These are phyloP conservation scores for Cranoglanis bouderius DNA, from an alignment of 2,113 vertebrate genomes.

Conservation along the genomic window DNA sequence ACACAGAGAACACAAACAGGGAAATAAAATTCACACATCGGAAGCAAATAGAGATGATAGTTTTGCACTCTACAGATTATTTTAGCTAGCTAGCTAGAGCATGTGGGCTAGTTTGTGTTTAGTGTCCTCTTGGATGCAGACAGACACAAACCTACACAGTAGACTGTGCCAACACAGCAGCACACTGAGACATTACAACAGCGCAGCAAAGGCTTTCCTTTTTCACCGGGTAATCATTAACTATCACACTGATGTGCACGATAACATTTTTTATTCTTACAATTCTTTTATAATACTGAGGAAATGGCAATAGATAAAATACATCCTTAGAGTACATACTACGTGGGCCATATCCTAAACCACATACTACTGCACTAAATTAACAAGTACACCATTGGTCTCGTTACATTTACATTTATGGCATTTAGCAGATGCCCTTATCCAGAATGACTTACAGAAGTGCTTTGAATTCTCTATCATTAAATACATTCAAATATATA, in stretches of 20 bases:
- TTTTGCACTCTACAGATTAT: background rate
- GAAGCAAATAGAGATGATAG: no score
- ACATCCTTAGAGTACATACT: background rate
- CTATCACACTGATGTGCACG: background rate
- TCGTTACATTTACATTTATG: background rate
- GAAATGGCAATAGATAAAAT: background rate
- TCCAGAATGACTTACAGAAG: no score
- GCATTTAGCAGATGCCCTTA: no score
- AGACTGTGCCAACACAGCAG: no score
- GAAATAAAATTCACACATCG: no score
- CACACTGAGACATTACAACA: background rate
- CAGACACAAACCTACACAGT: no score
- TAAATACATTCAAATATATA: no score
- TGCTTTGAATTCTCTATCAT: no score
- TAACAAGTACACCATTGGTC: background rate
- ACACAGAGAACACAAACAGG: no score
- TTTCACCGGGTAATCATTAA: no score
- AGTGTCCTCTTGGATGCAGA: no score
- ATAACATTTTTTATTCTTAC: background rate
- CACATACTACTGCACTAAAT: background rate
- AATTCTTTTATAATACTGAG: background rate
- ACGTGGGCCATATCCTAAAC: background rate
- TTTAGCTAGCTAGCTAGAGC: background rate
- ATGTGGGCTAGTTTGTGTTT: background rate
- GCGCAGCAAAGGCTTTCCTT: background rate